Evolutionary conservation across 2,113 vertebrate species (phyloP), one percentile per base, ranked within the genome.

Genomic region (Dicerorhinus sumatrensis): DNA sequence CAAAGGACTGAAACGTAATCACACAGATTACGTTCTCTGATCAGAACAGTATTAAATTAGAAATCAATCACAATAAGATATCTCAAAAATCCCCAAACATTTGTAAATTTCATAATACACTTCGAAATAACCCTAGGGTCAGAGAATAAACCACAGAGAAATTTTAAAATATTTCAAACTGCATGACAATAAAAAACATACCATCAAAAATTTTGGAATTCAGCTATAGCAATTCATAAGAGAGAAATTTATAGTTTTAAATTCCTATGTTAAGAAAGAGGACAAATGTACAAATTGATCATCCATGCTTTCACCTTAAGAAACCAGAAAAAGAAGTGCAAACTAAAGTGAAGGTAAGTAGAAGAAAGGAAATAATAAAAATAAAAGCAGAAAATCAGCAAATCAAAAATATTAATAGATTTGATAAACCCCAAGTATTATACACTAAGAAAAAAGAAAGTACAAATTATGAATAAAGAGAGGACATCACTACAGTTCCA

Each of bases 381-480:
- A 65, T 33, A 83, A 81, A 54, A 42, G 5, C 10, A 69, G 16
- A 86, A 89, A 76, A 60, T 75, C 11, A 62, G 65, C n/a, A 92
- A 31, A 48, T 88, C 12, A 65, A 92, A 88, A 87, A 82, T 63
- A 73, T 36, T 91, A 87, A 63, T 58, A 75, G 69, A 91, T 51
- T 11, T 85, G 33, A 85, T 79, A 91, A 95, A 77, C 18, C 42
- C 42, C 48, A 60, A 84, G 5, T 16, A 60, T 79, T 27, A n/a
- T 4, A 94, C 9, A 63, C 54, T 93, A 56, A 36, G 48, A 33
- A 88, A 88, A 86, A 60, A 62, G 16, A 67, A 83, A 84, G 25
- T 42, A 62, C 13, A 95, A 62, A 86, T 62, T 77, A 95, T 33
- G 25, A 79, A 63, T 27, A 11, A 39, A 77, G 48, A 51, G 63